These are phyloP conservation scores for Theristus sp. DNA, from an alignment of 2,888 invertebrate genomes.

Conservation along the genomic window DNA sequence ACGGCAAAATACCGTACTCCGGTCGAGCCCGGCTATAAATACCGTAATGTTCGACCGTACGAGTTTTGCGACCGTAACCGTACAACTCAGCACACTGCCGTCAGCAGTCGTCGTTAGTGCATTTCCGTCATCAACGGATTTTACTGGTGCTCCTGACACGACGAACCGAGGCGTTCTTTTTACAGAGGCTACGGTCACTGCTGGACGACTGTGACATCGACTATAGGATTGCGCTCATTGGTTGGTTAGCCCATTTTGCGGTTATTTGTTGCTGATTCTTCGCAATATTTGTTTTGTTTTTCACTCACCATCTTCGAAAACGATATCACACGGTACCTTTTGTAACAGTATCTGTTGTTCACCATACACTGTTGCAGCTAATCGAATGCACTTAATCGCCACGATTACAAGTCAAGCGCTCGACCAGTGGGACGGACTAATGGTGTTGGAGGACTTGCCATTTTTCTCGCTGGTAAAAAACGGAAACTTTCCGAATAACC, in stretches of 20 bases:
- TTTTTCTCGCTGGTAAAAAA: neutral
- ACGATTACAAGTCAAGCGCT: neutral
- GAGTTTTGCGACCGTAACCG: no score
- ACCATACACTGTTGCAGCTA: neutral
- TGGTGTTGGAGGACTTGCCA: neutral
- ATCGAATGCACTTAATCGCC: neutral
- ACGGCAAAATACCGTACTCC: no score
- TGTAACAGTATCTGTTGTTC: neutral
- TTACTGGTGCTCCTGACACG: neutral
- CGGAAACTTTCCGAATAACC: no score
- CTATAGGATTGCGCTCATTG: neutral
- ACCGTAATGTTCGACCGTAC: no score
- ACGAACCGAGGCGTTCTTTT: neutral
- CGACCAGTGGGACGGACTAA: neutral
- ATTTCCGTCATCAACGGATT: neutral
- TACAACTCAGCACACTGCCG: no score
- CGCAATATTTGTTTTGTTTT: no score
- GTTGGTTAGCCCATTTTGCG: neutral
- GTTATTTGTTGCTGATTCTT: no score
- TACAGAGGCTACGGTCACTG: neutral
- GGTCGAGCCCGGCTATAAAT: no score
- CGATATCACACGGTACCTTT: no score
- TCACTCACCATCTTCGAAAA: no score
- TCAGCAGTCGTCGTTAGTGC: no score
- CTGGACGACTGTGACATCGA: neutral